Percentiles rank a stretch among this genome's conserved stretches.
These are phyloP conservation scores for Belgica antarctica DNA, from an alignment of 2,888 invertebrate genomes.

Conservation along the genomic window DNA sequence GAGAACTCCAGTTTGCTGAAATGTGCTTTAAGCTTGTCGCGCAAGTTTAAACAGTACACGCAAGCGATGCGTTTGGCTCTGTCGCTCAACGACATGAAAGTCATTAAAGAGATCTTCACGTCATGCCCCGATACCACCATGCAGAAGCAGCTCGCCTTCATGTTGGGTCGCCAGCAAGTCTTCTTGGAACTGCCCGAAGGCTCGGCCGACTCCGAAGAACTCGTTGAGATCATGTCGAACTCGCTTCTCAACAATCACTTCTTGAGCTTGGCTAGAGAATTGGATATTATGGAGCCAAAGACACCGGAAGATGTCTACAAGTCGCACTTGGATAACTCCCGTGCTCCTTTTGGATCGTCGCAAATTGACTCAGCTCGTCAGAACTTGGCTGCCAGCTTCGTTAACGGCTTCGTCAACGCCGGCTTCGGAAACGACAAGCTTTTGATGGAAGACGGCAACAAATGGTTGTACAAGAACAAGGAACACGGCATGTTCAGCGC, in stretches of 20 bases:
- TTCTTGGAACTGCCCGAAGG: constrained; percentile 73
- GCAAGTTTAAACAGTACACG: constrained; percentile 82
- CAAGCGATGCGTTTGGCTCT: constrained; percentile 89
- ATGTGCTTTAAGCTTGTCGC: constrained; percentile 79
- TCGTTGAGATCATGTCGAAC: constrained; percentile 90
- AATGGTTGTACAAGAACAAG: constrained; percentile 95
- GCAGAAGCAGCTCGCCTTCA: constrained; percentile 92
- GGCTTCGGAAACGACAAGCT: constrained; percentile 97
- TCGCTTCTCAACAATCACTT: constrained; percentile 91
- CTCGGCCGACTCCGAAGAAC: constrained; percentile 67
- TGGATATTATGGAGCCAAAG: constrained; percentile 99
- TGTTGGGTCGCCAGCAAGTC: constrained; percentile 92
- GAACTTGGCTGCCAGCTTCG: constrained; percentile 95
- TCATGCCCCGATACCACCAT: constrained; percentile 76
- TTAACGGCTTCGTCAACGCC: constrained; percentile 98
- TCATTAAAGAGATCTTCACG: constrained; percentile 80
- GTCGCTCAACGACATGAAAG: constrained; percentile 77
- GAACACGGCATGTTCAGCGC: constrained; percentile 98
- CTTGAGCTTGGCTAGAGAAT: constrained; percentile 87
- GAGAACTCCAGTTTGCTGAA: constrained; percentile 83
- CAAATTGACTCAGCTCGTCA: constrained; percentile 93
- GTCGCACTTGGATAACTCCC: constrained; percentile 87
- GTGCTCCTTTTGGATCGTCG: constrained; percentile 70
- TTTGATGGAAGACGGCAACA: constrained; percentile 76
- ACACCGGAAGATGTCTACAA: constrained; percentile 99